Evolutionary conservation across 2,888 invertebrate species (phyloP).

Genomic region (Psococerastis gibbosa): DNA sequence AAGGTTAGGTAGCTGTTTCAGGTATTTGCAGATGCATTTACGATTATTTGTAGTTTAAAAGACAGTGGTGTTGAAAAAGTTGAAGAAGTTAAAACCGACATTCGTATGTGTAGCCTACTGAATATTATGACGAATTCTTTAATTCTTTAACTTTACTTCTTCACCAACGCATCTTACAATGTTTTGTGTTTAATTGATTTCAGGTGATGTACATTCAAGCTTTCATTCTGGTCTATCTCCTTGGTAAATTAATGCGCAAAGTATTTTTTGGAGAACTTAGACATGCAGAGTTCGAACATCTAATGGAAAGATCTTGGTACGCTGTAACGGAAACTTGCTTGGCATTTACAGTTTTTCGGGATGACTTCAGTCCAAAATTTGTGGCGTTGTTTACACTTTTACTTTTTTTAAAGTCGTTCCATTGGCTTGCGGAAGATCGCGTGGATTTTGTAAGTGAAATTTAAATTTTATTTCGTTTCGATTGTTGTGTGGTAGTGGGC

Average conservation of each 20-base stretch:
- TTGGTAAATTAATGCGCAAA: conserved; percentile 82
- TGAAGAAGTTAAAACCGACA: too few species aligned
- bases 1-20: too few species aligned
- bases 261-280: conserved; percentile 89
- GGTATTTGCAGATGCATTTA: too few species aligned
- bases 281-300: conserved; percentile 94
- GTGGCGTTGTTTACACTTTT: conserved; percentile 92
- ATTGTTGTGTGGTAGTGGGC: conserved; percentile 8
- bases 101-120: too few species aligned
- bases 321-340: conserved; percentile 99
- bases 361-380: conserved; percentile 97
- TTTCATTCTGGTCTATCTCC: conserved; percentile 78
- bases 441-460: conserved; percentile 83
- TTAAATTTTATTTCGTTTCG: conserved; percentile 3
- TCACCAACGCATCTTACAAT: too few species aligned
- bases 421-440: conserved; percentile 97
- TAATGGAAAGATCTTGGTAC: conserved; percentile 97
- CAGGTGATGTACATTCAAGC: conserved; percentile 96
- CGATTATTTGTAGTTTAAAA: too few species aligned
- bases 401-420: conserved; percentile 94
- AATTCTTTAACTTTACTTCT: too few species aligned
- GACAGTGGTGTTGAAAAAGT: too few species aligned
- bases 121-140: too few species aligned
- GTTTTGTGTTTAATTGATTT: too few species aligned
- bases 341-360: conserved; percentile 96